These are phyloP conservation scores for Acropternis orthonyx DNA, from an alignment of 2,797 vertebrate genomes.

Conservation along the genomic window DNA sequence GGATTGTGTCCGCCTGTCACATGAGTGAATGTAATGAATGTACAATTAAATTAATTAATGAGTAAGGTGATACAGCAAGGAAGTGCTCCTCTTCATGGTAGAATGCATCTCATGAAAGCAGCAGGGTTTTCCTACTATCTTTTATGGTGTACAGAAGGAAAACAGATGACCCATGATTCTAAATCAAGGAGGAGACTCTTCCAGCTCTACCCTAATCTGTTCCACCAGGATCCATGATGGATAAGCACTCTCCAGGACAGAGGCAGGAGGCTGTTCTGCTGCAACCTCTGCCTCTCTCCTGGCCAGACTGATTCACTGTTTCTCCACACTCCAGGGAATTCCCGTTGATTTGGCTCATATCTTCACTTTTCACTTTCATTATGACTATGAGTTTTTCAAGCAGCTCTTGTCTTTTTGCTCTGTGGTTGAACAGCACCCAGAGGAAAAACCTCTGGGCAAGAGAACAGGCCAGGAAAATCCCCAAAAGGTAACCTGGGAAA, in stretches of 20 bases:
- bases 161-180: background rate
- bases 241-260: background rate
- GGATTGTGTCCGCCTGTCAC: background rate
- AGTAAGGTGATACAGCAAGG: background rate
- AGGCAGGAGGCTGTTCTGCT: background rate
- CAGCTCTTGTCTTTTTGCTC: background rate
- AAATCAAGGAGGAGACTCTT: background rate
- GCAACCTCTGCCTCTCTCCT: background rate
- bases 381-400: background rate
- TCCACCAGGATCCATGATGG: background rate
- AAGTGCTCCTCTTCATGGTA: background rate
- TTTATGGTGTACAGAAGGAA: background rate
- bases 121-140: background rate
- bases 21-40: background rate
- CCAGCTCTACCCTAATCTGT: background rate
- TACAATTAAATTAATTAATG: constrained; percentile 5
- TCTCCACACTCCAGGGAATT: background rate
- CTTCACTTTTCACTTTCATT: background rate
- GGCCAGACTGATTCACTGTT: background rate
- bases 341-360: background rate
- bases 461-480: background rate
- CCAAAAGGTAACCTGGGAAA: background rate
- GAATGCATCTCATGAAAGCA: background rate
- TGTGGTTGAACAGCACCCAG: background rate
- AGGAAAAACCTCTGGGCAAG: background rate